These are phyloP conservation scores for Sternotherus odoratus DNA, from an alignment of 2,797 vertebrate species.

Conservation along the genomic window DNA sequence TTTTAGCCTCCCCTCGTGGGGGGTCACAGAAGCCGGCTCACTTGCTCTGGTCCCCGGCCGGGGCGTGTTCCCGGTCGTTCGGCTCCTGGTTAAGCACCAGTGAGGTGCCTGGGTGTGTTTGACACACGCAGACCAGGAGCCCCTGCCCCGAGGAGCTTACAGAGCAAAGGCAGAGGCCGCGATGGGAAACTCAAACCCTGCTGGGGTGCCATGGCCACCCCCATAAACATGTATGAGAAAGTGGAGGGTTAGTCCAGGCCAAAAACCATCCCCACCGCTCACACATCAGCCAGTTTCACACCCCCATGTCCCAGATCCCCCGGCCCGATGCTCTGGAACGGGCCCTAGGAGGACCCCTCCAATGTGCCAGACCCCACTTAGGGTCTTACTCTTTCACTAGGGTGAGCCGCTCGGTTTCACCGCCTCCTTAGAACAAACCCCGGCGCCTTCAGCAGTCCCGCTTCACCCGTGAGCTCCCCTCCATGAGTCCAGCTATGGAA, in stretches of 20 bases:
- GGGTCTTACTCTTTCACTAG: background rate
- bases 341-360: too few species aligned
- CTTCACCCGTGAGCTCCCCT: too few species aligned
- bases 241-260: background rate
- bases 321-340: too few species aligned
- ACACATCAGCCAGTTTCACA: background rate
- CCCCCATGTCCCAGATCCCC: too few species aligned
- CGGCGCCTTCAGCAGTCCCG: too few species aligned
- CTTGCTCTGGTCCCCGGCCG: background rate
- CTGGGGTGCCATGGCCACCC: too few species aligned
- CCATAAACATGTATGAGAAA: background rate
- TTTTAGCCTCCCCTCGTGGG: background rate
- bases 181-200: background rate
- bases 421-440: background rate
- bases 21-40: background rate
- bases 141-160: too few species aligned
- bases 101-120: background rate
- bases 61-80: too few species aligned
- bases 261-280: too few species aligned
- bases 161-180: background rate
- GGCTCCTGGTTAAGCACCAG: too few species aligned
- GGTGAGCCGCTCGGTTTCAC: background rate
- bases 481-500: too few species aligned
- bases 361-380: too few species aligned
- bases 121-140: background rate